These are phyloP conservation scores for Ornithoptera alexandrae DNA, from an alignment of 2,888 invertebrate genomes.

Conservation along the genomic window DNA sequence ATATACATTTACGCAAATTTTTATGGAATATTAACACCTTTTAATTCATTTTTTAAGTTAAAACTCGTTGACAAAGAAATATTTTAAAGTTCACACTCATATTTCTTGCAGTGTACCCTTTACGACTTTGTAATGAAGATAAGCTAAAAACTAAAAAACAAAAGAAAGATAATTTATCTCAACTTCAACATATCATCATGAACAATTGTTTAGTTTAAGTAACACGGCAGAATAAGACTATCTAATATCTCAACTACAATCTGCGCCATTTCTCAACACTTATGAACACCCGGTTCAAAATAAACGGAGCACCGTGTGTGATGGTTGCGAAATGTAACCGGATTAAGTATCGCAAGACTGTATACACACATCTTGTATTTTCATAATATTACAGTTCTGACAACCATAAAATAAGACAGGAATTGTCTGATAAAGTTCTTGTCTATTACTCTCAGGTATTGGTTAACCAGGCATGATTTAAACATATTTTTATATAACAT, in stretches of 20 bases:
- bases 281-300: slow-evolving; percentile 14
- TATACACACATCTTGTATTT: slow-evolving; percentile 12
- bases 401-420: slow-evolving; percentile 10
- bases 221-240: background rate
- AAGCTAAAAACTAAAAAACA: background rate
- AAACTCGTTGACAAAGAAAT: background rate
- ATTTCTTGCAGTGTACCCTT: background rate
- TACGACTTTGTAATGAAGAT: background rate
- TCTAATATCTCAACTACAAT: slow-evolving; percentile 16
- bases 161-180: background rate
- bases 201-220: background rate
- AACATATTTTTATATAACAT: background rate
- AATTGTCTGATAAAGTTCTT: background rate
- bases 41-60: too few species aligned
- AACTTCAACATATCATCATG: background rate
- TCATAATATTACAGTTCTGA: slow-evolving; percentile 9
- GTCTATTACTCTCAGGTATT: background rate
- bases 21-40: too few species aligned
- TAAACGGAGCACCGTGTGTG: slow-evolving; percentile 25
- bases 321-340: slow-evolving; percentile 22
- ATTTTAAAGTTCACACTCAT: background rate
- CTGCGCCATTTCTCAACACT: slow-evolving; percentile 18
- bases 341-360: slow-evolving; percentile 16
- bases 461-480: background rate
- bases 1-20: too few species aligned